phyloP scores from a whole-genome alignment of 2,113 vertebrate species.

The Isichthys henryi region DNA sequence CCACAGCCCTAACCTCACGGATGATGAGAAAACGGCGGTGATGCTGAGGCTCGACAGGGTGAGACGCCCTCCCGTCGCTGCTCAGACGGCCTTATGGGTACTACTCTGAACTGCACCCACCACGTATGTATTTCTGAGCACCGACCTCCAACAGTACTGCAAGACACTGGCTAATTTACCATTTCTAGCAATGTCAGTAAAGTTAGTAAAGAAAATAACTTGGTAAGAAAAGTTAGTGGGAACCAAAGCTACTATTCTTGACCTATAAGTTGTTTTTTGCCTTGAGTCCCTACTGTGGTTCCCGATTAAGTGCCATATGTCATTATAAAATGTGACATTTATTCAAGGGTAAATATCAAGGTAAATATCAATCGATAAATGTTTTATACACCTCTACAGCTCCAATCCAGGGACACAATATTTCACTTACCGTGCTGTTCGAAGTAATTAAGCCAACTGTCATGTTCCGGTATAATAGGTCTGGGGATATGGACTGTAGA shows the following conservation, averaged over 20 bases:
- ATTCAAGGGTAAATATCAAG: constrained; percentile 47
- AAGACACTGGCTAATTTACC: not conserved
- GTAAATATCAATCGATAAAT: not conserved
- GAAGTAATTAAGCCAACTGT: constrained; percentile 53
- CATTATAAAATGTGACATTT: constrained; percentile 15
- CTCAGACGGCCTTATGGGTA: not conserved
- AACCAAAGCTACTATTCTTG: not conserved
- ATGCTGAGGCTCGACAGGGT: not conserved
- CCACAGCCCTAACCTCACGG: not conserved
- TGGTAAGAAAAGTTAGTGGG: not conserved
- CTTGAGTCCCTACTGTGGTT: not conserved
- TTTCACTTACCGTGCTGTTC: not conserved
- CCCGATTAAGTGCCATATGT: not conserved
- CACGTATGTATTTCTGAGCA: not conserved
- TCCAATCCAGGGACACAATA: not conserved
- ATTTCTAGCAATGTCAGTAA: not conserved
- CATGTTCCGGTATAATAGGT: constrained; percentile 61
- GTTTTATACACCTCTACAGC: not conserved
- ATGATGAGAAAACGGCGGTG: not conserved
- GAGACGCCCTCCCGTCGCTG: not conserved
- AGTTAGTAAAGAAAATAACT: not conserved
- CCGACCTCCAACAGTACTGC: not conserved
- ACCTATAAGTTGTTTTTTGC: not conserved
- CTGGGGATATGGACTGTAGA: constrained; percentile 58
- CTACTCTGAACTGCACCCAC: not conserved